These are phyloP conservation scores for Chlorops oryzae DNA, from an alignment of 1,140 invertebrate genomes.

Conservation along the genomic window DNA sequence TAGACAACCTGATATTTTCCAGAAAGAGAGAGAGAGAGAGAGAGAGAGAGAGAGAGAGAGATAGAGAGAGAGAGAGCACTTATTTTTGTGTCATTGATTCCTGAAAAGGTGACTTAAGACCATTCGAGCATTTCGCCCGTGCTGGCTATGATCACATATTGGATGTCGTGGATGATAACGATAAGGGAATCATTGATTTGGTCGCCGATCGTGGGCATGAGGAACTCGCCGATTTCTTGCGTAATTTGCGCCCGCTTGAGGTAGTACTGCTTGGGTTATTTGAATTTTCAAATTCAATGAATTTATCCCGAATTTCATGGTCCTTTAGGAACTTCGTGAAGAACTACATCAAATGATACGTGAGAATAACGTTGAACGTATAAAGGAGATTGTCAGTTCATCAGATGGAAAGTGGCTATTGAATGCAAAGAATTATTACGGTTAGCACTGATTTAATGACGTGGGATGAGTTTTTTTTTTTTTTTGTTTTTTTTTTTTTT, in stretches of 20 bases:
- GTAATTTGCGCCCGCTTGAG: conserved; percentile 65
- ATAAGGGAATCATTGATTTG: conserved; percentile 62
- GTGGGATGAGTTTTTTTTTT: too few relatives aligned
- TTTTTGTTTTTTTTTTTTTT: background rate
- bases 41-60: background rate
- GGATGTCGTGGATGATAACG: conserved; percentile 66
- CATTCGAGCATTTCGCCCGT: conserved; percentile 67
- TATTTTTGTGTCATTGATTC: conserved; percentile 17
- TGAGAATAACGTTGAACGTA: conserved; percentile 56
- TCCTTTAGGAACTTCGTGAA: conserved; percentile 62
- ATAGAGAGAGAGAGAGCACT: conserved; percentile 3
- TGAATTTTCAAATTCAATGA: background rate
- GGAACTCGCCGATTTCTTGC: conserved; percentile 59
- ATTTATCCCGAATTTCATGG: background rate
- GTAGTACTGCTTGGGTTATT: conserved; percentile 47
- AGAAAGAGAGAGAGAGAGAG: background rate
- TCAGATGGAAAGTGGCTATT: conserved; percentile 62
- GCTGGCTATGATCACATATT: conserved; percentile 84
- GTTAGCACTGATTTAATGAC: too few relatives aligned
- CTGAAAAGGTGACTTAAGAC: conserved; percentile 73
- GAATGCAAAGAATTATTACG: conserved; percentile 66
- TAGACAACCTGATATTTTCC: background rate
- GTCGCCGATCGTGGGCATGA: conserved; percentile 59
- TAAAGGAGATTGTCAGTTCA: conserved; percentile 56
- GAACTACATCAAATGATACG: conserved; percentile 69